Percentiles rank a stretch among this genome's conserved stretches.
These are phyloP conservation scores for Radopholus similis DNA, from an alignment of 1,140 invertebrate genomes.

Conservation along the genomic window DNA sequence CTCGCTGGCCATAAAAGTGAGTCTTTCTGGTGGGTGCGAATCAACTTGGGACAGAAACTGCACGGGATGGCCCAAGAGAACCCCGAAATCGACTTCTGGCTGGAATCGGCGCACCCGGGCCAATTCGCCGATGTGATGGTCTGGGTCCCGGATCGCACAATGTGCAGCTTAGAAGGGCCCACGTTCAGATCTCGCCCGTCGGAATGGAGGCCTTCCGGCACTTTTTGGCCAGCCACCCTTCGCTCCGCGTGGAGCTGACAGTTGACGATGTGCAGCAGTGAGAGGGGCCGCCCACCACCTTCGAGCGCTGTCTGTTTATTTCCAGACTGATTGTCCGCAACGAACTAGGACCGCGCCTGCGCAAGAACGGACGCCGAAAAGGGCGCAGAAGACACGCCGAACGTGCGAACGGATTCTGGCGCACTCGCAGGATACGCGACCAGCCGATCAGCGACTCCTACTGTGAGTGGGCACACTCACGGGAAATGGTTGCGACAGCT, in stretches of 20 bases:
- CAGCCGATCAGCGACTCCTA: not conserved
- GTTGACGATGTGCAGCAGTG: conserved; percentile 55
- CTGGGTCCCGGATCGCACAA: too few relatives aligned
- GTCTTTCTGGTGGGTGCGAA: too few relatives aligned
- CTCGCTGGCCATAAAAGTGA: too few relatives aligned
- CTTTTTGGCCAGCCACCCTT: conserved; percentile 36
- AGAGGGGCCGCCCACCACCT: not conserved
- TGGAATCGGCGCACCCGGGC: conserved; percentile 38
- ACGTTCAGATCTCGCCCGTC: too few relatives aligned
- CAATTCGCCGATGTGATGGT: conserved; percentile 55
- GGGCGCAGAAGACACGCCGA: not conserved
- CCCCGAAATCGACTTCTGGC: conserved; percentile 57
- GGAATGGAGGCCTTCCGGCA: conserved; percentile 13
- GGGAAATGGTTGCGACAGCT: not conserved
- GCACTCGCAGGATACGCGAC: not conserved
- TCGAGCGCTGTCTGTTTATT: not conserved
- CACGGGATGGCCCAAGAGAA: too few relatives aligned
- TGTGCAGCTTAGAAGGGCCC: too few relatives aligned
- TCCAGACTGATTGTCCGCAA: conserved; percentile 3
- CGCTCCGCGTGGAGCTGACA: conserved; percentile 36
- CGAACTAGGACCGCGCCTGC: not conserved
- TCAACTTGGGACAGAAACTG: too few relatives aligned
- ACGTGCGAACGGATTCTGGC: not conserved
- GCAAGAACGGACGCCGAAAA: conserved; percentile 10
- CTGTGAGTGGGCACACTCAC: not conserved